phyloP scores from a whole-genome alignment of 2,797 vertebrate genomes.

The Thamnophis elegans region DNA sequence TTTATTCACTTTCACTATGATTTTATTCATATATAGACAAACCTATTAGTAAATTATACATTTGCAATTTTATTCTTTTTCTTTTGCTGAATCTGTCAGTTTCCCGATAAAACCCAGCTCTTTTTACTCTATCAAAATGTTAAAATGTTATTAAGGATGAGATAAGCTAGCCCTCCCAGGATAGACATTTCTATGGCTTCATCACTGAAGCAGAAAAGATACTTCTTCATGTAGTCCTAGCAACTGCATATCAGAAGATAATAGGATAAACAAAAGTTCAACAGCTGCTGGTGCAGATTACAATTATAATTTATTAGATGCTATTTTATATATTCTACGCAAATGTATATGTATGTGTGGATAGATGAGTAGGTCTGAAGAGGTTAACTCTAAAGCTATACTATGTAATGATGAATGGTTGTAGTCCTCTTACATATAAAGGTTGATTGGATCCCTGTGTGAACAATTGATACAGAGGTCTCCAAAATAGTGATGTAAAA shows the following conservation, averaged over 20 bases:
- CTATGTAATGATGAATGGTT: not conserved
- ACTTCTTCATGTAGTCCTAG: not conserved
- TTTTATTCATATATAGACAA: not conserved
- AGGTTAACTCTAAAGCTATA: not conserved
- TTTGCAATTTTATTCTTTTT: not conserved
- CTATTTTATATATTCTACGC: not conserved
- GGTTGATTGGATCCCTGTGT: not conserved
- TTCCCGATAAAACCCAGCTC: not conserved
- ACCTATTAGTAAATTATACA: not conserved
- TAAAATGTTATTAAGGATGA: not conserved
- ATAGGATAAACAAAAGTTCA: not conserved
- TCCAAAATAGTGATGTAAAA: not conserved
- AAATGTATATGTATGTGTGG: not conserved
- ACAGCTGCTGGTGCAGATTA: not conserved
- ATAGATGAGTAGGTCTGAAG: not conserved
- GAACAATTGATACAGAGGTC: not conserved
- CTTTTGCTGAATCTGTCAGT: not conserved
- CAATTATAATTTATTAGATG: not conserved
- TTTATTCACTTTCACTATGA: not conserved
- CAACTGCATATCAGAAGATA: not conserved
- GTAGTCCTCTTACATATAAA: not conserved
- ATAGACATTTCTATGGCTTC: not conserved
- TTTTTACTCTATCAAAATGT: not conserved
- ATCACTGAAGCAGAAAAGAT: not conserved
- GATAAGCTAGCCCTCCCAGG: not conserved